Conservation (phyloP, 2,113 vertebrate species). For the Ceyx cyanopectus region DNA sequence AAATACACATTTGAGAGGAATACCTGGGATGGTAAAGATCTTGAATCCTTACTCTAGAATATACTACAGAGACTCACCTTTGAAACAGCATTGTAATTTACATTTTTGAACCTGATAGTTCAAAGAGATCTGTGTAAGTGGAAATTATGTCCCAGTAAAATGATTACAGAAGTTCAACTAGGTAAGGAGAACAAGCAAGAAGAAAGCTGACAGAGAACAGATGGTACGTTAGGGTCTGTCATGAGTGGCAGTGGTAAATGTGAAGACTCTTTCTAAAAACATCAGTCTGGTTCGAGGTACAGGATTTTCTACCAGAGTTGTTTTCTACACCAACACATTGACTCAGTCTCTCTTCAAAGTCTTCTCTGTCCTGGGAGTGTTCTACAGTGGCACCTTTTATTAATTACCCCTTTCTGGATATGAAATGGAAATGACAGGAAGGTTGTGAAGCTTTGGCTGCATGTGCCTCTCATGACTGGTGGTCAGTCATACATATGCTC, state of each 20-base stretch:
- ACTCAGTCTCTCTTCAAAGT: neutral
- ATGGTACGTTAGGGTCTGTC: neutral
- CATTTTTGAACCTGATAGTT: neutral
- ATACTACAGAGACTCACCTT: neutral
- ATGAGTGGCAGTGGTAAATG: neutral
- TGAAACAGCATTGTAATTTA: neutral
- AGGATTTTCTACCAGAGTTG: neutral
- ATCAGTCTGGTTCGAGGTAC: neutral
- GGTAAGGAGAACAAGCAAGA: neutral
- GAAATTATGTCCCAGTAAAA: neutral
- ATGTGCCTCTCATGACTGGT: neutral
- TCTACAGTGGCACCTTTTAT: neutral
- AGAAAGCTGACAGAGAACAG: neutral
- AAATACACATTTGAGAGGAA: neutral
- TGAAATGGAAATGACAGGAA: neutral
- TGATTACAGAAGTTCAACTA: neutral
- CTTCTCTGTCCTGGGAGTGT: neutral
- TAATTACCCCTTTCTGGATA: neutral
- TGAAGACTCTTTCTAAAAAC: neutral
- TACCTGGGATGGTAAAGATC: neutral
- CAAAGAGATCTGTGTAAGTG: neutral
- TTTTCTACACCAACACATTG: neutral
- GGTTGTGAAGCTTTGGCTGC: neutral
- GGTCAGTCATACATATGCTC: fast-evolving
- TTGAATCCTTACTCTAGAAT: neutral